phyloP scores from a whole-genome alignment of 2,797 vertebrate species.

The Hoplostethus mediterraneus region DNA sequence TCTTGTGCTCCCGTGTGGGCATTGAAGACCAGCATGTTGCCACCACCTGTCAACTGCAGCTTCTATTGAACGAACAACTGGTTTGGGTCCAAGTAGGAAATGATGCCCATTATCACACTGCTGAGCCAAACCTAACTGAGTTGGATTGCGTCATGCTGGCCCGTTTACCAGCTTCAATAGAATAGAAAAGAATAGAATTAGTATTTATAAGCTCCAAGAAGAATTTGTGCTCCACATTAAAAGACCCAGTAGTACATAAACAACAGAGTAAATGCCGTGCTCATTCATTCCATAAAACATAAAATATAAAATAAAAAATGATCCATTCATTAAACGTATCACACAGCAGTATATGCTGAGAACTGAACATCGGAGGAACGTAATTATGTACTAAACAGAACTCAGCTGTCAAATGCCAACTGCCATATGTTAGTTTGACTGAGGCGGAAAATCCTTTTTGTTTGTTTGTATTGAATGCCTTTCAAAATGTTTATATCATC shows the following conservation, averaged over 20 bases:
- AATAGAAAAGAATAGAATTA: neutral
- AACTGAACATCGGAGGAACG: slow-evolving; percentile 32
- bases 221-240: too few species aligned
- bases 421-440: slow-evolving; percentile 11
- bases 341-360: slow-evolving; percentile 6
- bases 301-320: neutral
- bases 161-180: neutral
- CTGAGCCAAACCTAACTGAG: neutral
- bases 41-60: slow-evolving; percentile 39
- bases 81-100: slow-evolving; percentile 20
- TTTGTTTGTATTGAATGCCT: slow-evolving; percentile 18
- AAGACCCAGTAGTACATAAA: neutral
- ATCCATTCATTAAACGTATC: slow-evolving; percentile 1
- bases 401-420: slow-evolving; percentile 29
- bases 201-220: neutral
- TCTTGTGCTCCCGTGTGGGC: slow-evolving; percentile 36
- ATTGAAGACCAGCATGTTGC: slow-evolving; percentile 43
- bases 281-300: slow-evolving; percentile 8
- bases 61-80: slow-evolving; percentile 31
- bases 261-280: neutral
- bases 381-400: slow-evolving; percentile 35
- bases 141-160: slow-evolving; percentile 2
- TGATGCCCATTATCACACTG: neutral
- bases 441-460: slow-evolving; percentile 12
- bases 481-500: slow-evolving; percentile 17